These are phyloP conservation scores for Brachymystax lenok DNA, from an alignment of 2,797 vertebrate genomes.

Conservation along the genomic window DNA sequence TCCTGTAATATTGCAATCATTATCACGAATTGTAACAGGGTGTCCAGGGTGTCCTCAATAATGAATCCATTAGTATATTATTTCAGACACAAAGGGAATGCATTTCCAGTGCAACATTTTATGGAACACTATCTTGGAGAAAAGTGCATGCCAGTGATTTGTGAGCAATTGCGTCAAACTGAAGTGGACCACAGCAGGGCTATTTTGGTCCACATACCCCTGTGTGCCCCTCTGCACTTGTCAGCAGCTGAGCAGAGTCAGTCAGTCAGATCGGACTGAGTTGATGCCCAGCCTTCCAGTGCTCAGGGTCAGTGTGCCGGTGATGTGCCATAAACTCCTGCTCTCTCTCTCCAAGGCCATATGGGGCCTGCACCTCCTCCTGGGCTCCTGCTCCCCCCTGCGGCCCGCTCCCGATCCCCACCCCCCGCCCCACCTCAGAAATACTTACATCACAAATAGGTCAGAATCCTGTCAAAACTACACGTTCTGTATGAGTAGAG, in stretches of 20 bases:
- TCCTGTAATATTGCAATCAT: not conserved
- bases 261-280: constrained; percentile 59
- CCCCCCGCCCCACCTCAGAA: constrained; percentile 15
- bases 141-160: constrained; percentile 35
- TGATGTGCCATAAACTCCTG: constrained; percentile 51
- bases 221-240: constrained; percentile 53
- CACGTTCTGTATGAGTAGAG: not conserved
- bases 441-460: constrained; percentile 37
- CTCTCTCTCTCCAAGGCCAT: constrained; percentile 52
- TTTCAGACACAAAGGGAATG: not conserved
- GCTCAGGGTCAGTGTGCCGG: constrained; percentile 62
- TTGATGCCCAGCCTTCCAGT: constrained; percentile 50
- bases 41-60: not conserved
- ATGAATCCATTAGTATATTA: not conserved
- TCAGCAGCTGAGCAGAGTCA: constrained; percentile 66
- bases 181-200: constrained; percentile 43
- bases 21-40: not conserved
- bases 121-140: constrained; percentile 22
- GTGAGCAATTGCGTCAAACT: constrained; percentile 46
- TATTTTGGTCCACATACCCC: constrained; percentile 67
- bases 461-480: constrained; percentile 21
- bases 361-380: constrained; percentile 53
- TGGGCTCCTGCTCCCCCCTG: constrained; percentile 36
- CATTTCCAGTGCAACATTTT: not conserved
- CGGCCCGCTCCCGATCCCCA: not conserved